phyloP scores from a whole-genome alignment of 2,888 invertebrate species.

The Drosophila recens region DNA sequence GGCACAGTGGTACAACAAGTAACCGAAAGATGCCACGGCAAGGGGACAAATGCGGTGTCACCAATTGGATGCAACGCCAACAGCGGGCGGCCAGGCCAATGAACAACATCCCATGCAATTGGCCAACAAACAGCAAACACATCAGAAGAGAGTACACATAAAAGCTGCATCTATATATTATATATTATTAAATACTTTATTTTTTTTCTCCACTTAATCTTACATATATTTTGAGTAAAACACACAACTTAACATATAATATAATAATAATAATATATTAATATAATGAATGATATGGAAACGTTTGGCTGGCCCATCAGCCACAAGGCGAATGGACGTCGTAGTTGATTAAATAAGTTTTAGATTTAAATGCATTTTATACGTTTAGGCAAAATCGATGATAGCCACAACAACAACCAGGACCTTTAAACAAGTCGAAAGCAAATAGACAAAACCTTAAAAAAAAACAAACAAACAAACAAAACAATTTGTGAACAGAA shows the following conservation, averaged over 20 bases:
- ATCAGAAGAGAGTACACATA: constrained; percentile 68
- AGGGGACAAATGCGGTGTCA: constrained; percentile 5
- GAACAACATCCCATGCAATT: constrained; percentile 21
- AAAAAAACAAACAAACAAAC: constrained; percentile 10
- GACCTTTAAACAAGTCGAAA: constrained; percentile 6
- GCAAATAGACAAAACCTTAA: constrained; percentile 11
- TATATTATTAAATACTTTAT: constrained; percentile 40
- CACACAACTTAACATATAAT: constrained; percentile 28
- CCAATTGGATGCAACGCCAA: constrained; percentile 24
- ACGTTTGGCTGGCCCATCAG: constrained; percentile 24
- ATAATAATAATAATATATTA: constrained; percentile 17
- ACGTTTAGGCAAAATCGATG: constrained; percentile 59
- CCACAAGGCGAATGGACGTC: constrained; percentile 26
- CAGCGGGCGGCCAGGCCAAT: constrained; percentile 24
- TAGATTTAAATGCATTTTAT: constrained; percentile 75
- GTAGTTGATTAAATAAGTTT: constrained; percentile 68
- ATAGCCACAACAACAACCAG: constrained; percentile 11
- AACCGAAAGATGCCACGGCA: constrained; percentile 55
- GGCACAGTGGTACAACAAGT: constrained; percentile 30
- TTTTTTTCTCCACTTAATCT: constrained; percentile 42
- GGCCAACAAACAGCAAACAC: constrained; percentile 52
- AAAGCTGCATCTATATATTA: constrained; percentile 53
- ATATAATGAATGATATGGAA: constrained; percentile 19
- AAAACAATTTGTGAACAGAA: constrained; percentile 13
- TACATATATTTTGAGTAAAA: constrained; percentile 36